These are phyloP conservation scores for Xiphophorus birchmanni DNA, from an alignment of 2,797 vertebrate genomes.

Conservation along the genomic window DNA sequence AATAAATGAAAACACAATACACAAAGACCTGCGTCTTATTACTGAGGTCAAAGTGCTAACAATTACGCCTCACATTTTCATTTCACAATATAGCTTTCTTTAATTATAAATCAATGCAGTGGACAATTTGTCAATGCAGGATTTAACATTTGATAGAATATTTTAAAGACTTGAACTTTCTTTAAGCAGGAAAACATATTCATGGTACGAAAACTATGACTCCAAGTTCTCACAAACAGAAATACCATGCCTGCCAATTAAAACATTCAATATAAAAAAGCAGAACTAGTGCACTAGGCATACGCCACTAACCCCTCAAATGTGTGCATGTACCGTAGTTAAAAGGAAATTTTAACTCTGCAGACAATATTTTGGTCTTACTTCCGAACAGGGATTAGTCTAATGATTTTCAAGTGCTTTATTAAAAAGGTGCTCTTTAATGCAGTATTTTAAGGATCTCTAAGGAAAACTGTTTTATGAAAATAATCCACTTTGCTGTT, in stretches of 20 bases:
- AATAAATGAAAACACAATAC: not conserved
- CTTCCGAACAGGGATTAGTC: not conserved
- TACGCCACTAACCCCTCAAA: not conserved
- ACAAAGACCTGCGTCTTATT: not conserved
- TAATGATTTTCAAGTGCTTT: not conserved
- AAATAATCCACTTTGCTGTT: not conserved
- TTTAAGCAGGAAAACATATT: not conserved
- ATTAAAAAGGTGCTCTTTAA: not conserved
- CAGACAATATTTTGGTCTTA: not conserved
- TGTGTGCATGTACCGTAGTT: not conserved
- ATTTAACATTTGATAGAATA: not conserved
- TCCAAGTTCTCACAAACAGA: not conserved
- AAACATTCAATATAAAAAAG: not conserved
- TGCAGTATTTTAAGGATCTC: not conserved
- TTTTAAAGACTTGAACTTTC: not conserved
- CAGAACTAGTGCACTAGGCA: not conserved
- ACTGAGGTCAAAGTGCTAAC: not conserved
- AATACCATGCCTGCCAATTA: not conserved
- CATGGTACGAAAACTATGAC: not conserved
- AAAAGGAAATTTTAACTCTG: not conserved
- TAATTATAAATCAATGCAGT: not conserved
- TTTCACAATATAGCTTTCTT: not conserved
- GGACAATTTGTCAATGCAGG: not conserved
- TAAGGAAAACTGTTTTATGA: not conserved
- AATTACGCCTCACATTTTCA: not conserved